Conservation (phyloP, 53 echinoderm and acorn worm species). For the Echinometra lucunter region DNA sequence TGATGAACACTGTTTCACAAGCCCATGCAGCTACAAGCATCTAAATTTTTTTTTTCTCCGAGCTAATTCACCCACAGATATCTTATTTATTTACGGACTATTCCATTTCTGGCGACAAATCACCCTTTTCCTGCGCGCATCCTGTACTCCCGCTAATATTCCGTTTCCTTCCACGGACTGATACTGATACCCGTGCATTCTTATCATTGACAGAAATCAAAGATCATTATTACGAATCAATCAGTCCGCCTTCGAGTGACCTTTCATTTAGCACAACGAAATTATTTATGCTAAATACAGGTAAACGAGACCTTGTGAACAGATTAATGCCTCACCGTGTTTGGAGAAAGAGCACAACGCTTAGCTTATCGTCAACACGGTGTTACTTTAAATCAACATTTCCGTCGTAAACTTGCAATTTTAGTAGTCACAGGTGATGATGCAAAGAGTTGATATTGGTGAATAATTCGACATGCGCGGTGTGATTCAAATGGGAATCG, state of each 20-base stretch:
- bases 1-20: conserved; percentile 14
- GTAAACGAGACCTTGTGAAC: conserved; percentile 7
- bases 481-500: not conserved
- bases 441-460: not conserved
- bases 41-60: not conserved
- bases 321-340: not conserved
- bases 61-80: conserved; percentile 47
- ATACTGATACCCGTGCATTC: not conserved
- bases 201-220: conserved; percentile 56
- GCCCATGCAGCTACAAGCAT: not conserved
- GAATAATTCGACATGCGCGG: not conserved
- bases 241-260: conserved; percentile 28
- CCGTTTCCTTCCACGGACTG: conserved; percentile 43
- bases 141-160: conserved; percentile 33
- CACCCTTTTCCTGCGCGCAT: conserved; percentile 48
- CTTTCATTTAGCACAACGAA: conserved; percentile 62
- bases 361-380: not conserved
- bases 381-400: conserved; percentile 34
- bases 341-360: not conserved
- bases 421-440: not conserved
- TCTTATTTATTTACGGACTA: conserved; percentile 68
- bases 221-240: conserved; percentile 57
- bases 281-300: conserved; percentile 14
- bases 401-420: not conserved
- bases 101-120: conserved; percentile 66